Evolutionary conservation across 30 jellyfish, hydroid and myxozoan genomes (phyloP), one percentile per base, ranked within the genome.

Genomic region (Catostylus mosaicus): DNA sequence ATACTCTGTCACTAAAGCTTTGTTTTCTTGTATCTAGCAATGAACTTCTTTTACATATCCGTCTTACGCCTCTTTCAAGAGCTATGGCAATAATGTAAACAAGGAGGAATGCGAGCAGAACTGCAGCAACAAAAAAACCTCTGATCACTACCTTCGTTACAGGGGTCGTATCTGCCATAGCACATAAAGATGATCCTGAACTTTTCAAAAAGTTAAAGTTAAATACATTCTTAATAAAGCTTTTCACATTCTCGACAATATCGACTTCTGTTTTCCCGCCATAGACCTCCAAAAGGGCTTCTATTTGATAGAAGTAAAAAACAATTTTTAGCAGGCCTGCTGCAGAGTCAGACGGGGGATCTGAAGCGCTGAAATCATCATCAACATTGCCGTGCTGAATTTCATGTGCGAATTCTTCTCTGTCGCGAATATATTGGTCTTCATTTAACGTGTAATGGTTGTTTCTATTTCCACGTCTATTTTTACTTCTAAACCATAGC

Each of bases 231-330:
- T 36, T 33, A 5, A 68, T 36, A 40, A 34, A 68, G 19, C 50
- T 35, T 40, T 68, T 45, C 2, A 40, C 32, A 14, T 32, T 29
- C 29, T 33, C 31, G n/a, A 37, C n/a, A 11, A 68, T n/a, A n/a
- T n/a, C n/a, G n/a, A n/a, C 33, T 68, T 68, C 64, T 19, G 6
- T 33, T 33, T 68, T 64, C 27, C 80, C 35, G 16, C 62, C 64
- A 45, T 35, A 68, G 8, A 40, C 35, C 5, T 45, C 30, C n/a
- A 68, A 36, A 5, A 68, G 32, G 16, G 54, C 56, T 45, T 78
- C 81, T 1, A 78, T 64, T 60, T 78, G 89, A 67, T 78, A 78
- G 63, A 78, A 78, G 50, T 48, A 78, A 54, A 78, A 78, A 30
- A 63, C 50, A 30, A 78, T 61, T 45, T 78, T 78, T 35, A 78